Evolutionary conservation across 1,140 invertebrate genomes (phyloP), one percentile per base, ranked within the genome.

Genomic region (Aphaenogaster ashmeadi): DNA sequence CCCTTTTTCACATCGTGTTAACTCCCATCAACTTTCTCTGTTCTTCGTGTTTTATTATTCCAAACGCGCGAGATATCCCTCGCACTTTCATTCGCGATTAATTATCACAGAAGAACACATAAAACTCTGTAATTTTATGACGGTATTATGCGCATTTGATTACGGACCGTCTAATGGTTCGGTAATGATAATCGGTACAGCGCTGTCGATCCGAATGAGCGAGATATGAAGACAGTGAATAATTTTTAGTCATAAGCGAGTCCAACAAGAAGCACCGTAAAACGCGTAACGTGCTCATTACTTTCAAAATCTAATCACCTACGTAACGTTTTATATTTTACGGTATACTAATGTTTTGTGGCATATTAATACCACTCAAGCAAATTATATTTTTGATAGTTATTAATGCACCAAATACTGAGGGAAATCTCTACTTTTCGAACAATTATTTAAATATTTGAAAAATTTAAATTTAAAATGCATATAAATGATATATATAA

Each of bases 211-310:
- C 9, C 8, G 5, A 15, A 79, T 8, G 27, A 79, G 11, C 36
- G 3, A 52, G 38, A 41, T 58, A 56, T 7, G 3, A 41, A 78
- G 27, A 9, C 41, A 36, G 6, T n/a, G 33, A 5, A 5, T 80
- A 41, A 66, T 67, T 80, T 80, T 21, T 36, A 44, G n/a, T 33
- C n/a, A 52, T 66, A 64, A 50, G n/a, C 33, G 1, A 66, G 11
- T 44, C 15, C 5, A 5, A 47, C 13, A 18, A 67, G 0, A 41
- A 80, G 33, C 2, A 27, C 18, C 36, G 7, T 67, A 38, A 52
- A 79, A 3, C 3, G 5, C 15, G 21, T 38, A 38, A 38, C 1
- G 27, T 27, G 33, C 38, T 79, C 21, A 3, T 64, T 66, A 41
- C 11, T 64, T 78, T 78, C 21, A 5, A 44, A 50, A 79, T 38